These are phyloP conservation scores for Thumatha senex DNA, from an alignment of 2,888 invertebrate species.

Conservation along the genomic window DNA sequence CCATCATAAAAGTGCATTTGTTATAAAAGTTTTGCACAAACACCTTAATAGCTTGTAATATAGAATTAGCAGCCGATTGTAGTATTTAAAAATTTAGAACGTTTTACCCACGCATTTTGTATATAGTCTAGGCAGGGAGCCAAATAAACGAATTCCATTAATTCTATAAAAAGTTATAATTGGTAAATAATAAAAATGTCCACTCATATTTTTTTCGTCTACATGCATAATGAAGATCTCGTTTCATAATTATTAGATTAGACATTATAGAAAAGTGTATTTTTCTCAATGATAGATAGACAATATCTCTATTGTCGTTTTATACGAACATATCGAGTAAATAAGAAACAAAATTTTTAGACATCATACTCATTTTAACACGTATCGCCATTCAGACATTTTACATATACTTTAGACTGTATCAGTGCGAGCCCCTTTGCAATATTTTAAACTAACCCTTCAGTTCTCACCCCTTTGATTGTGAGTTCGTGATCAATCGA, in stretches of 20 bases:
- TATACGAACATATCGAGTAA: not conserved
- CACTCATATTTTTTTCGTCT: slow-evolving; percentile 1
- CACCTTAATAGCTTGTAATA: slow-evolving; percentile 35
- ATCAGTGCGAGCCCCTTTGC: slow-evolving; percentile 53
- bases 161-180: slow-evolving; percentile 13
- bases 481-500: slow-evolving; percentile 64
- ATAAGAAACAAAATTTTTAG: not conserved
- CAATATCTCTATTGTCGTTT: too few relatives aligned
- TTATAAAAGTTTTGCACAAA: slow-evolving; percentile 40
- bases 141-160: slow-evolving; percentile 12
- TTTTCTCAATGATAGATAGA: too few relatives aligned
- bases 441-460: slow-evolving; percentile 77
- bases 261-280: too few relatives aligned
- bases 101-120: slow-evolving; percentile 9
- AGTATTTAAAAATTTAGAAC: slow-evolving; percentile 13
- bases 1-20: slow-evolving; percentile 72
- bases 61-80: slow-evolving; percentile 25
- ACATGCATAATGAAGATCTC: not conserved
- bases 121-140: slow-evolving; percentile 14
- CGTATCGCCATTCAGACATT: slow-evolving; percentile 27
- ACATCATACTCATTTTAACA: slow-evolving; percentile 12
- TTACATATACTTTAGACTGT: slow-evolving; percentile 40
- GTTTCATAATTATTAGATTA: not conserved
- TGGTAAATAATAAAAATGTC: slow-evolving; percentile 11
- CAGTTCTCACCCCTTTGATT: slow-evolving; percentile 55